Evolutionary conservation across 2,113 vertebrate species (phyloP), one percentile per base, ranked within the genome.

Genomic region (human (Homo sapiens)): DNA sequence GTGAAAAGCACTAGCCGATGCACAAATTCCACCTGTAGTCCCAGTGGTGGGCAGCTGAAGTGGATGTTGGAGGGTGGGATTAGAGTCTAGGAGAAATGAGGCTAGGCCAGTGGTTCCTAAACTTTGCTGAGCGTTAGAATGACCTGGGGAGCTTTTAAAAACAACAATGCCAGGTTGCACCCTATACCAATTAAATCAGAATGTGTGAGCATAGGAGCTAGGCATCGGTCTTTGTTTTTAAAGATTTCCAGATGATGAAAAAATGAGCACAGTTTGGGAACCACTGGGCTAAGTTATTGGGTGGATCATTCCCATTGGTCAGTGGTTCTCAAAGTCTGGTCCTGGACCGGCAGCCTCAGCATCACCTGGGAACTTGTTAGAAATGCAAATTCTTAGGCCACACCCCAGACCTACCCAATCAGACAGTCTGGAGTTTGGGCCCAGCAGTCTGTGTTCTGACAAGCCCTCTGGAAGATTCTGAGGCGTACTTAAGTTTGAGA

Each of bases 391-490:
- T 70, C 35, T 76, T 68, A 48, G 72, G 66, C 85, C 50, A 14
- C 70, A 55, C 61, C 64, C 95, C 70, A 97, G 50, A 92, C 11
- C 25, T 57, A 52, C 35, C 48, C 52, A 96, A 43, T 94, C 79
- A 93, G 88, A 90, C 50, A 92, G 22, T 72, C 64, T 13, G 45
- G 91, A 38, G 75, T 43, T 40, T 66, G 81, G 61, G 57, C 35
- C 81, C 30, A 40, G n/a, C 32, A 61, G 78, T 85, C 50, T 85
- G 38, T 96, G 96, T 96, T 92, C 85, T 88, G 66, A 98, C 88
- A 96, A 94, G 94, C 66, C 72, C 66, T 97, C 81, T 94, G 78
- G 75, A 97, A 96, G 85, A 96, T 81, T 92, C 40, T 78, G 59
- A 78, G 64, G 87, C 40, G 75, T 2, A 48, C 35, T 93, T 66